phyloP scores from a whole-genome alignment of 2,797 vertebrate genomes.

The Carapus acus region DNA sequence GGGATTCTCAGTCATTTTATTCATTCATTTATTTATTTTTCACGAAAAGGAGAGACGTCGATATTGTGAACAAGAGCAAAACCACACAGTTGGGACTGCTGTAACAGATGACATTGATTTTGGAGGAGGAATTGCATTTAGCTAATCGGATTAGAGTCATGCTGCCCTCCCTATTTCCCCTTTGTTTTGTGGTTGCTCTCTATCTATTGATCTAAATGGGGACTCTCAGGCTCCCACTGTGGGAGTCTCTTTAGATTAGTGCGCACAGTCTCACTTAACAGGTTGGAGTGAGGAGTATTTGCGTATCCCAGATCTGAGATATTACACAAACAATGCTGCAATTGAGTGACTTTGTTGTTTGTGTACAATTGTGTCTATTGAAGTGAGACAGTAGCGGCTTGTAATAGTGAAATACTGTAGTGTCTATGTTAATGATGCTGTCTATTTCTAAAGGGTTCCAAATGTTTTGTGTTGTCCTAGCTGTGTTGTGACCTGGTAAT shows the following conservation, averaged over 20 bases:
- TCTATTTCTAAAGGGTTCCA: conserved; percentile 19
- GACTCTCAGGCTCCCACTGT: conserved; percentile 53
- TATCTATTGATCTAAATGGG: conserved; percentile 70
- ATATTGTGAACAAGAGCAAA: conserved; percentile 26
- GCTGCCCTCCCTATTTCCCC: conserved; percentile 62
- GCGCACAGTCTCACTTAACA: conserved; percentile 25
- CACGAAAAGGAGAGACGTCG: conserved; percentile 34
- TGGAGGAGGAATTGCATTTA: conserved; percentile 70
- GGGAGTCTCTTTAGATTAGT: conserved; percentile 44
- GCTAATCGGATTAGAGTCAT: conserved; percentile 71
- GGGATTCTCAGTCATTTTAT: no score
- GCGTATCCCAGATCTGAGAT: conserved; percentile 18
- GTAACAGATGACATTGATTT: conserved; percentile 73
- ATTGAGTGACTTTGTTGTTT: not conserved
- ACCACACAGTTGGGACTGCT: conserved; percentile 30
- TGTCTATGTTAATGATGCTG: conserved; percentile 17
- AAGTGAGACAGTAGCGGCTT: conserved; percentile 7
- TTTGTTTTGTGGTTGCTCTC: conserved; percentile 69
- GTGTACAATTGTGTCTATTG: not conserved
- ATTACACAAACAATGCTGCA: not conserved
- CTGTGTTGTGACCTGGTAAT: conserved; percentile 46
- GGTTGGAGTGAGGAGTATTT: conserved; percentile 15
- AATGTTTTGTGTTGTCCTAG: conserved; percentile 34
- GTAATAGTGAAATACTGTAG: not conserved
- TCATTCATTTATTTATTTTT: no score